These are phyloP conservation scores for Oreortyx pictus DNA, from an alignment of 2,797 vertebrate species.

Conservation along the genomic window DNA sequence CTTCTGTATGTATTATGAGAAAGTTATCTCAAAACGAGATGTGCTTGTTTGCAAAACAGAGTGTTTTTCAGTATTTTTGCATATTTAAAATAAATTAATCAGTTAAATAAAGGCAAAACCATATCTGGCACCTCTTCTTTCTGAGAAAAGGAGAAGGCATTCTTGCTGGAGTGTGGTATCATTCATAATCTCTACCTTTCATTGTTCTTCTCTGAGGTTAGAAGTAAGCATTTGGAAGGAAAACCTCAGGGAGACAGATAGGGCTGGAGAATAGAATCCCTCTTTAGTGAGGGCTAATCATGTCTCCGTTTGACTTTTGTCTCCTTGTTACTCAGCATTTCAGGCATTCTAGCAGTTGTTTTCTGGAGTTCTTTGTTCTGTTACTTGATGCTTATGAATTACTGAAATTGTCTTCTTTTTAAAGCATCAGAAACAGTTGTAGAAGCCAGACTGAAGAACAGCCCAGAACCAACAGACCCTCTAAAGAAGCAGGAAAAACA, in stretches of 20 bases:
- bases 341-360: not conserved
- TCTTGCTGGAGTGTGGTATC: not conserved
- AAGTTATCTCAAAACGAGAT: not conserved
- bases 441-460: conserved; percentile 84
- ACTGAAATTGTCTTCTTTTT: conserved; percentile 75
- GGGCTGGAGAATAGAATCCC: too few relatives aligned
- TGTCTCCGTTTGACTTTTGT: not conserved
- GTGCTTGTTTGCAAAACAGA: not conserved
- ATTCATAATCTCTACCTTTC: not conserved
- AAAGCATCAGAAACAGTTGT: conserved; percentile 87
- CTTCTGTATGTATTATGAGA: not conserved
- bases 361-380: not conserved
- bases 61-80: not conserved
- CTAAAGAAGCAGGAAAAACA: conserved; percentile 80
- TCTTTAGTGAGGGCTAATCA: not conserved
- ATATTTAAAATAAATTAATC: not conserved
- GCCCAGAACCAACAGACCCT: conserved; percentile 74
- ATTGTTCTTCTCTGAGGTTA: not conserved
- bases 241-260: too few relatives aligned
- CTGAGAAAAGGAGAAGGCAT: not conserved
- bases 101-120: not conserved
- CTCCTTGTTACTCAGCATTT: not conserved
- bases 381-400: conserved; percentile 43
- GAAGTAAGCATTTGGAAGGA: too few relatives aligned
- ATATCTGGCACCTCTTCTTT: not conserved